phyloP scores from a whole-genome alignment of 2,888 invertebrate species.

The Chelonus formosanus region DNA sequence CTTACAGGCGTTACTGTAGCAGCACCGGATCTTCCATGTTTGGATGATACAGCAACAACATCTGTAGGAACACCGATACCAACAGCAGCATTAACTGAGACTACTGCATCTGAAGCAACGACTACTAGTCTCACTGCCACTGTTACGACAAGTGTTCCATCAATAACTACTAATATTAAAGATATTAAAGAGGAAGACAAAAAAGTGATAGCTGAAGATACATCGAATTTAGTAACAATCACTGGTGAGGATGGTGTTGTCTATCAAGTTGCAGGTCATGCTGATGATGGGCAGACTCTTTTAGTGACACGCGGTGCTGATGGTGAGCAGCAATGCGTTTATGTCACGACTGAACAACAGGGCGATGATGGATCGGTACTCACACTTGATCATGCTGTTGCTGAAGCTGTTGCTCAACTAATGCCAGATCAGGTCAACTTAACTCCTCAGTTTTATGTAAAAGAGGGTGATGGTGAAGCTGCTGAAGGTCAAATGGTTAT shows the following conservation, averaged over 20 bases:
- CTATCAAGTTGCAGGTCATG: conserved; percentile 83
- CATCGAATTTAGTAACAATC: conserved; percentile 76
- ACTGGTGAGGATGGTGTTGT: conserved; percentile 86
- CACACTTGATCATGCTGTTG: conserved; percentile 68
- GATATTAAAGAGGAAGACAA: conserved; percentile 72
- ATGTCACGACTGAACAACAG: conserved; percentile 71
- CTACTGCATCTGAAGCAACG: conserved; percentile 19
- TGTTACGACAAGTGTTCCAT: conserved; percentile 34
- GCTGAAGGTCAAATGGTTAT: conserved; percentile 65
- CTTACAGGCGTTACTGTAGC: conserved; percentile 46
- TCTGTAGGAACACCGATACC: conserved; percentile 27
- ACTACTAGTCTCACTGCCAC: conserved; percentile 24
- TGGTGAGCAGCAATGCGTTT: conserved; percentile 77
- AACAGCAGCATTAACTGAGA: conserved; percentile 31
- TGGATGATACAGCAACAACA: conserved; percentile 53
- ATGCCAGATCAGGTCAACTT: conserved; percentile 67
- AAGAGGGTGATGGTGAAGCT: conserved; percentile 59
- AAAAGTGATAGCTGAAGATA: conserved; percentile 59
- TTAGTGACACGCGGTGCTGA: conserved; percentile 79
- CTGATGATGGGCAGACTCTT: conserved; percentile 80
- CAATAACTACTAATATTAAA: conserved; percentile 41
- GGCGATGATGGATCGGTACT: conserved; percentile 69
- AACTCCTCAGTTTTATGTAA: conserved; percentile 62
- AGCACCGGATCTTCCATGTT: conserved; percentile 57
- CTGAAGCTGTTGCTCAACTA: conserved; percentile 68